Percentiles rank a stretch among this genome's conserved stretches.
These are phyloP conservation scores for Chelon labrosus DNA, from an alignment of 2,797 vertebrate species.

Conservation along the genomic window DNA sequence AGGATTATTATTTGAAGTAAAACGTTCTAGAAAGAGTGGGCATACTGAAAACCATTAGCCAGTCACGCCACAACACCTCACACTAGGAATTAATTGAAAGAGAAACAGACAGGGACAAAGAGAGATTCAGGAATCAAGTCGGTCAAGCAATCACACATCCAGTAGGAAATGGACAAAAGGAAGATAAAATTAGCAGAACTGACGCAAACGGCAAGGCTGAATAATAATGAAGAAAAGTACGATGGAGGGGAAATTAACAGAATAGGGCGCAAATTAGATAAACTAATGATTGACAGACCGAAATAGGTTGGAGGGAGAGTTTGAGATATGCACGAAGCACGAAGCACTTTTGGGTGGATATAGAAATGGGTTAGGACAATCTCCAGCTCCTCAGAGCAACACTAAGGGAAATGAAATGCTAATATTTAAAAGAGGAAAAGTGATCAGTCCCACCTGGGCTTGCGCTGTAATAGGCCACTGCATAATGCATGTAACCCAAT, in stretches of 20 bases:
- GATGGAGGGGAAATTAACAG: slow-evolving; percentile 6
- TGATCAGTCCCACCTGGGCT: slow-evolving; percentile 66
- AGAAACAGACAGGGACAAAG: slow-evolving; percentile 10
- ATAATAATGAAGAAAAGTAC: slow-evolving; percentile 12
- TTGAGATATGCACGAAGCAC: neutral
- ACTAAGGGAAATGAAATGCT: slow-evolving; percentile 63
- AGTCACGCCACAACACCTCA: neutral
- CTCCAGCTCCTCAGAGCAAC: slow-evolving; percentile 40
- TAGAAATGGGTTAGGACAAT: slow-evolving; percentile 31
- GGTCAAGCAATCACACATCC: slow-evolving; percentile 26
- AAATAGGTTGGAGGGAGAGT: slow-evolving; percentile 12
- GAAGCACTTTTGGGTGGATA: slow-evolving; percentile 5
- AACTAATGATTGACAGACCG: slow-evolving; percentile 36
- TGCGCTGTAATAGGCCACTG: slow-evolving; percentile 64
- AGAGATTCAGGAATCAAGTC: neutral
- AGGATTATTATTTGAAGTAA: slow-evolving; percentile 23
- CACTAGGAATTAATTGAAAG: slow-evolving; percentile 17
- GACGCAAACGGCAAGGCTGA: neutral
- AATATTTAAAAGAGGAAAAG: slow-evolving; percentile 65
- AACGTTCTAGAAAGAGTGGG: neutral
- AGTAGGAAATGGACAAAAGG: slow-evolving; percentile 4
- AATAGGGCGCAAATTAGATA: slow-evolving; percentile 25
- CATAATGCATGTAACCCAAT: slow-evolving; percentile 74
- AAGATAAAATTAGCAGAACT: slow-evolving; percentile 7
- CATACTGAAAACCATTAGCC: slow-evolving; percentile 3